Evolutionary conservation across 53 echinoderm and acorn worm species (phyloP).

Genomic region (Henricia sp.): DNA sequence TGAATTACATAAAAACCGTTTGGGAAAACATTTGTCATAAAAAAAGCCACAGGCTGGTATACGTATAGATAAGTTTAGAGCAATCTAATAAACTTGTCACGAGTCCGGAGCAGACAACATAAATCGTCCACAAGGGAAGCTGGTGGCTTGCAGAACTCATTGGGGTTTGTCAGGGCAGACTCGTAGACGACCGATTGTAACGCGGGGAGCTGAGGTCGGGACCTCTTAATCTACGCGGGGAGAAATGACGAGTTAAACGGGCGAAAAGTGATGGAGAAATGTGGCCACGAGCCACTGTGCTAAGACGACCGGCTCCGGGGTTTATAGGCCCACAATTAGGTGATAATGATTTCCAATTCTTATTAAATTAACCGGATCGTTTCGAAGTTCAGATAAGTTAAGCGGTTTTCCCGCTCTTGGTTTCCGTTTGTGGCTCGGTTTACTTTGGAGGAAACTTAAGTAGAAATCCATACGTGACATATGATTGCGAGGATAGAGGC

Average conservation of each 20-base stretch:
- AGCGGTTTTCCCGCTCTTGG: constrained; percentile 34
- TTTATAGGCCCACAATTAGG: constrained; percentile 67
- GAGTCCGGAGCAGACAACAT: constrained; percentile 37
- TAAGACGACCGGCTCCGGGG: constrained; percentile 63
- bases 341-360: constrained; percentile 70
- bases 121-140: constrained; percentile 34
- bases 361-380: constrained; percentile 72
- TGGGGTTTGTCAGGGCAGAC: constrained; percentile 20
- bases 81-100: constrained; percentile 53
- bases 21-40: too few species aligned
- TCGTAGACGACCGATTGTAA: constrained; percentile 38
- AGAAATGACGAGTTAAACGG: constrained; percentile 59
- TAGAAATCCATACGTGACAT: background rate
- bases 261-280: constrained; percentile 58
- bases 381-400: constrained; percentile 58
- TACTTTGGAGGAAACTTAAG: background rate
- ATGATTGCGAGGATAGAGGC: background rate
- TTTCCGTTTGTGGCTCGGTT: background rate
- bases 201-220: constrained; percentile 46
- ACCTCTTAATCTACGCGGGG: constrained; percentile 60
- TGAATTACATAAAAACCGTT: too few species aligned
- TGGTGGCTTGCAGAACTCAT: constrained; percentile 45
- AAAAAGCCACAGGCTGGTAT: constrained; percentile 1
- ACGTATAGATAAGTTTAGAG: constrained; percentile 2
- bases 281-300: constrained; percentile 38